phyloP scores from a whole-genome alignment of 2,113 vertebrate genomes.

The Eretmochelys imbricata region DNA sequence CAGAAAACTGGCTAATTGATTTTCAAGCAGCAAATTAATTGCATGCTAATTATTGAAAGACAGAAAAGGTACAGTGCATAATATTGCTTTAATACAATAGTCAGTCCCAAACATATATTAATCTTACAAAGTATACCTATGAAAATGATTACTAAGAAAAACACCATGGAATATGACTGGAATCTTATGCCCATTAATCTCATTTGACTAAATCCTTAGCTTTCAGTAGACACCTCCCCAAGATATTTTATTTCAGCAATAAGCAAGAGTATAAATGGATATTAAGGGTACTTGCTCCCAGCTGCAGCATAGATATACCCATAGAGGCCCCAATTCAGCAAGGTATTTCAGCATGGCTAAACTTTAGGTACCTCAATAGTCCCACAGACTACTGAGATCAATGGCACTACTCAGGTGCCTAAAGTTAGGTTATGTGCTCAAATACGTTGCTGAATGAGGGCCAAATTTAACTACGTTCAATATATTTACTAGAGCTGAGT shows the following conservation, averaged over 20 bases:
- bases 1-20: not conserved
- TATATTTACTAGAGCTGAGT: not conserved
- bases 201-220: not conserved
- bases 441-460: not conserved
- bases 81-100: not conserved
- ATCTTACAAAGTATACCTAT: not conserved
- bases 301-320: not conserved
- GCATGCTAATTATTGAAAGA: not conserved
- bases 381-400: not conserved
- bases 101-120: not conserved
- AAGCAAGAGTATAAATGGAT: not conserved
- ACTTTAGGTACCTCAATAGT: not conserved
- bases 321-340: not conserved
- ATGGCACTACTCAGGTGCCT: not conserved
- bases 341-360: not conserved
- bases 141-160: not conserved
- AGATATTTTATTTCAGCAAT: not conserved
- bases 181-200: not conserved
- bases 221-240: rapidly evolving
- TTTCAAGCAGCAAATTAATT: not conserved
- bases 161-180: not conserved
- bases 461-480: not conserved
- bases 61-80: not conserved
- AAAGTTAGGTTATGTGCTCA: not conserved
- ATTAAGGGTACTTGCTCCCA: not conserved